Evolutionary conservation across 2,113 vertebrate species (phyloP), one percentile per base, ranked within the genome.

Genomic region (Tinamus guttatus): DNA sequence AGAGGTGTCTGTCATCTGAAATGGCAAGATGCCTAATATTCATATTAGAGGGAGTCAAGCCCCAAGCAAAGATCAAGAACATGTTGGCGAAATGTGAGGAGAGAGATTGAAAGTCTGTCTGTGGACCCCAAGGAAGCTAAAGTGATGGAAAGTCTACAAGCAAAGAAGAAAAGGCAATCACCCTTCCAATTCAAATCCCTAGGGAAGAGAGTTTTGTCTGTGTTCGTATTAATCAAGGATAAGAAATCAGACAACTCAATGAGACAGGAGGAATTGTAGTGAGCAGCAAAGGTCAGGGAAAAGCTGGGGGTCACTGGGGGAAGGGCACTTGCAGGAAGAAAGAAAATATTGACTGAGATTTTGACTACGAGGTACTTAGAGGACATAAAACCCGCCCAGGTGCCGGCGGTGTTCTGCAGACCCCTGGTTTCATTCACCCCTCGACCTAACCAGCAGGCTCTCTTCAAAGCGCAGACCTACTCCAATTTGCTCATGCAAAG

Each of bases 31-130:
- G 95, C 95, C 95, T 94, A 94, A 95, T 75, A 78, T 93, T 94
- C 96, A 91, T 97, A 97, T 97, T 97, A 95, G 94, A 97, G 95
- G 96, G 92, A 98, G 95, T 88, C 88, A 85, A 92, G 92, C 93
- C 96, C 85, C 80, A 73, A 91, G 96, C 83, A 81, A 81, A 91
- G 82, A 96, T 92, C 87, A 95, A 89, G 92, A 92, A 82, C 74
- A 87, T 45, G 78, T 85, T 43, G 71, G 87, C 67, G 54, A 92
- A 92, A 92, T 52, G 62, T n/a, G 56, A 59, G 80, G 68, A 60
- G 64, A 59, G 52, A 88, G 82, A 94, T 16, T 87, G 90, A 78
- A 91, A 52, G 13, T 85, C 80, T 74, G 59, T 89, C 45, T 16
- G 41, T 75, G 68, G 9, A 85, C 80, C 93, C 90, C 59, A 38